Evolutionary conservation across 2,113 vertebrate species (phyloP), one percentile per base, ranked within the genome.

Genomic region (zebrafish (Danio rerio)): DNA sequence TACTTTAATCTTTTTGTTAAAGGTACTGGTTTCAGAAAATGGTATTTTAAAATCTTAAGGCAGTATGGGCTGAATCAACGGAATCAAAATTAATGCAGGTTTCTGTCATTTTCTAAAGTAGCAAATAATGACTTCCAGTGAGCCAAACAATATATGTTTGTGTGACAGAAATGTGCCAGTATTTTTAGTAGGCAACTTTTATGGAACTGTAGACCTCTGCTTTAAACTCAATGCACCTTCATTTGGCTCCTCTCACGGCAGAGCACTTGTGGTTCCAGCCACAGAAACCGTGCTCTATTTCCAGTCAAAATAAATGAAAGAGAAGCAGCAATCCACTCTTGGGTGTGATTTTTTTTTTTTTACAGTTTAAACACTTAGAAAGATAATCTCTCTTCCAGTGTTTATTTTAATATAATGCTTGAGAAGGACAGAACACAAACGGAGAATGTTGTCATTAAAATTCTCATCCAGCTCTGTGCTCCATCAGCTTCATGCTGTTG

Each of bases 311-410:
- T 83, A 87, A 90, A 88, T 83, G 59, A 68, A 79, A 59, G 59
- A 7, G 50, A 21, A 66, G 55, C 62, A 73, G 80, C 53, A 77
- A 75, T 66, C 81, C 81, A 73, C 77, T 73, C 82, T 84, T 42
- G 45, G 76, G 52, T 70, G 52, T 31, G 56, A 58, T 66, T 89
- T 88, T 85, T 52, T 50, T n/a, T 86, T 84, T 88, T 20, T 50
- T 86, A 85, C 89, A 83, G 73, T 77, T 85, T 84, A 87, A 89
- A 89, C 86, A 78, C 86, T 68, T 82, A 10, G n/a, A 78, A 16
- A 66, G 13, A 74, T 84, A 86, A 76, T 86, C 87, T 85, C 73
- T 78, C 81, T 83, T 68, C 74, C 81, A 69, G 3, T 85, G 81
- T 87, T 87, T 87, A 85, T 87, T 87, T 85, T 78, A 72, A 69